Evolutionary conservation across 2,797 vertebrate species (phyloP), one percentile per base, ranked within the genome.

Genomic region (Liasis olivaceus): DNA sequence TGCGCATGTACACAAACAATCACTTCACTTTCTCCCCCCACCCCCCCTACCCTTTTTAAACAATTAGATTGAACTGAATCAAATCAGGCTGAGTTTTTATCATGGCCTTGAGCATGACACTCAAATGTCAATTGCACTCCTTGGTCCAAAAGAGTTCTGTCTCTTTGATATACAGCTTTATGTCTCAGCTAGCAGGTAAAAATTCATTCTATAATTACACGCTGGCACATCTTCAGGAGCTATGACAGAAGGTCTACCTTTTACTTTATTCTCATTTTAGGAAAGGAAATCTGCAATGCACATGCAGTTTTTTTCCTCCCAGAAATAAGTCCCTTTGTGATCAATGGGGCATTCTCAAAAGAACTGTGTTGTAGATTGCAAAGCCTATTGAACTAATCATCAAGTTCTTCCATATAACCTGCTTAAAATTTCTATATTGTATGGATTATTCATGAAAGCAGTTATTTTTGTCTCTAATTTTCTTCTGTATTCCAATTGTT

Each of bases 381-480:
- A 58, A 22, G 72, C 2, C 4, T 51, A 22, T n/a, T 5, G 59
- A 90, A 88, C 93, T 56, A 91, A 47, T 26, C 36, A 60, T 88
- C 42, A 93, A 77, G 87, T 90, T 69, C 47, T 59, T 93, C 63
- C 87, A 2, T 0, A 0, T 90, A 93, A 88, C 66, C 0, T 60
- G 87, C 88, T 81, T 84, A 87, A 60, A 81, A 13, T 59, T 72
- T n/a, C 66, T 47, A 28, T 24, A 56, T 56, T 56, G 54, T 95
- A 84, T 62, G 88, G 92, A 63, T 95, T 92, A 91, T 86, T 77
- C 51, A 66, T 89, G 47, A 84, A 91, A 88, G 28, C 89, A 88
- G 89, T 51, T 58, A 85, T 89, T 92, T 94, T 89, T 90, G 14
- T 94, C 91, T 92, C 85, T 93, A 63, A 66, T 91, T 95, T 96